These are phyloP conservation scores for Melanotaenia maccullochi DNA, from an alignment of 2,797 vertebrate genomes.

Conservation along the genomic window DNA sequence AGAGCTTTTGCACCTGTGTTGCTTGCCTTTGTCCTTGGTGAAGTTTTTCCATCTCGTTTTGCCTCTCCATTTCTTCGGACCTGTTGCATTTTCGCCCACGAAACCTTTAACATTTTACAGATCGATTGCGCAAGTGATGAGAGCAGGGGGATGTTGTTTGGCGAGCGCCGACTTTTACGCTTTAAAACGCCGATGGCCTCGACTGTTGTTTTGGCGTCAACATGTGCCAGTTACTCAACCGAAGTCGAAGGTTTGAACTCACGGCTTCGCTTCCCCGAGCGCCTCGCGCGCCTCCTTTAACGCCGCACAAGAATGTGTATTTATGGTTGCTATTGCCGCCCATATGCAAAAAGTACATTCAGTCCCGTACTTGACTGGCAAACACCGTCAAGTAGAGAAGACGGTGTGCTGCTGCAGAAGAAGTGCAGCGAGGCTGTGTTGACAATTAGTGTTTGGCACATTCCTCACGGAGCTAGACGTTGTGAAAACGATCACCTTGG, in stretches of 20 bases:
- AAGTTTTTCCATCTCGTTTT: constrained; percentile 39
- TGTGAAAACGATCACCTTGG: constrained; percentile 49
- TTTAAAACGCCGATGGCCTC: constrained; percentile 57
- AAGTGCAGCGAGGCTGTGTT: constrained; percentile 60
- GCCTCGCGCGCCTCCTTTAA: constrained; percentile 35
- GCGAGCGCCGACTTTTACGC: constrained; percentile 44
- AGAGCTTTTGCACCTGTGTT: constrained; percentile 76
- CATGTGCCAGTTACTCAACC: constrained; percentile 36
- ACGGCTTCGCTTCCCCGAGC: constrained; percentile 26
- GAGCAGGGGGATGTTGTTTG: constrained; percentile 52
- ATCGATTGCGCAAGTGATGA: constrained; percentile 76
- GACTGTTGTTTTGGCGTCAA: constrained; percentile 53
- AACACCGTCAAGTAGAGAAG: constrained; percentile 46
- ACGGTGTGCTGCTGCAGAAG: constrained; percentile 41
- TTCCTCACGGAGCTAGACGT: constrained; percentile 51
- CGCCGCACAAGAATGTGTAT: constrained; percentile 59
- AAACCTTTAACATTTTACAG: constrained; percentile 45
- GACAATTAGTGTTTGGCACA: constrained; percentile 74
- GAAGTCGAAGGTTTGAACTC: constrained; percentile 16
- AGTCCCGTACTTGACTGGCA: constrained; percentile 71
- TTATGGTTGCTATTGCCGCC: constrained; percentile 67
- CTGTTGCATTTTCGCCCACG: constrained; percentile 43
- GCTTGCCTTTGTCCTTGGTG: constrained; percentile 54
- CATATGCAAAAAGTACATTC: constrained; percentile 80
- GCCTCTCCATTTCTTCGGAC: constrained; percentile 37